Base-by-base conservation (phyloP, 2,113 vertebrate species). In the Columbina picui region DNA sequence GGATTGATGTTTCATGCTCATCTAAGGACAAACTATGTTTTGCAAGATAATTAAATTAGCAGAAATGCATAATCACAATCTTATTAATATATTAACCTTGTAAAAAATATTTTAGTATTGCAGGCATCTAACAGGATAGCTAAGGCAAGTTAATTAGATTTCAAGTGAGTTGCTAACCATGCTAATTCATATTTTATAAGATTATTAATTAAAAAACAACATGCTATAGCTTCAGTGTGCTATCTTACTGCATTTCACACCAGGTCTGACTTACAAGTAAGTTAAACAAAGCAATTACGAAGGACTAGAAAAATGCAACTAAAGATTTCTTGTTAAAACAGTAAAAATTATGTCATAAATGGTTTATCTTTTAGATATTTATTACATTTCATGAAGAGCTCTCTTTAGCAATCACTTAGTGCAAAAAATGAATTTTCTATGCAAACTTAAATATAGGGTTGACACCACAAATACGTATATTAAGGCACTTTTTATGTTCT, bases 111-210 rank as follows among this genome's bases (percentile, higher is more conserved):
- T 97, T 97, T 91, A 57, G 4, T 65, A 97, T 97, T 96, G 38
- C 55, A 89, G 75, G 41, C 86, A 90, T 91, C 88, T 93, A 95
- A 93, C 69, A 95, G 92, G 91, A 97, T 94, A 97, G 87, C 95
- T 83, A 92, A 94, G n/a, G 90, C 69, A 97, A 95, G 83, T 94
- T 98, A 98, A 98, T 98, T 98, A 97, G 93, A 97, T 97, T 98
- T 98, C 93, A 94, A 97, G 91, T 97, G 93, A 97, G 93, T 94
- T 97, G 73, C 92, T 94, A 96, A 96, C 90, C 50, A 94, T 92
- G 90, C 77, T 98, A 98, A 98, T 98, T 98, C 90, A 98, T 97
- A 98, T 97, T 98, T 98, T 97, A 97, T 97, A 97, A 97, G 95
- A 97, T 95, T 94, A 91, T 95, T 98, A 98, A 98, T 98, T 97